Evolutionary conservation across 2,797 vertebrate species (phyloP).

Genomic region (Sebastes paucispinis): DNA sequence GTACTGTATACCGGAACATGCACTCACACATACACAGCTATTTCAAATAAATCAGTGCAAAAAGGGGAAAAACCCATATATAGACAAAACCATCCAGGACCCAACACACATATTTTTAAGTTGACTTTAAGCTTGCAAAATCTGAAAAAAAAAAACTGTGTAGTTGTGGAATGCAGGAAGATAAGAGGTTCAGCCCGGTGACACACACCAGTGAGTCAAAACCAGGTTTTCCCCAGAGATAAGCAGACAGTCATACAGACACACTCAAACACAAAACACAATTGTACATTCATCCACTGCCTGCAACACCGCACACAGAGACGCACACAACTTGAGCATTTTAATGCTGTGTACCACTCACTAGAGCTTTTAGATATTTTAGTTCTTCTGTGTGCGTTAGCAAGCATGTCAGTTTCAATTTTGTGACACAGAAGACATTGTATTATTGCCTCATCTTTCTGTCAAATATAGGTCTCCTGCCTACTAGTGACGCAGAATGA

Average conservation of each 20-base stretch:
- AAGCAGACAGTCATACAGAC: slow-evolving; percentile 13
- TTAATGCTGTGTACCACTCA: background rate
- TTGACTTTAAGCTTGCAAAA: background rate
- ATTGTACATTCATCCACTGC: background rate
- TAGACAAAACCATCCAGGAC: slow-evolving; percentile 3
- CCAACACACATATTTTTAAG: background rate
- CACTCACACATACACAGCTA: background rate
- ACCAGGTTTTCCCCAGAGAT: slow-evolving; percentile 25
- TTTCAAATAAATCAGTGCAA: background rate
- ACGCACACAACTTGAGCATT: background rate
- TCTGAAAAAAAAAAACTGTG: background rate
- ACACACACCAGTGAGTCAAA: slow-evolving; percentile 40
- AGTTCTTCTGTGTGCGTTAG: background rate
- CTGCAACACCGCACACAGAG: background rate
- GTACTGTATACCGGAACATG: background rate
- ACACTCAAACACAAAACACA: slow-evolving; percentile 5
- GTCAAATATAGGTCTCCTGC: background rate
- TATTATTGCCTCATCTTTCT: background rate
- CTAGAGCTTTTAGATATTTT: background rate
- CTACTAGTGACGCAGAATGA: background rate
- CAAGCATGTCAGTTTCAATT: background rate
- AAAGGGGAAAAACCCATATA: background rate
- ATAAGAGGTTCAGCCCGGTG: slow-evolving; percentile 36
- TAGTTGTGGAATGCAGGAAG: slow-evolving; percentile 41
- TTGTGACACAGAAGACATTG: background rate